Conservation (phyloP, 2,888 invertebrate genomes). For the Rhingia campestris region DNA sequence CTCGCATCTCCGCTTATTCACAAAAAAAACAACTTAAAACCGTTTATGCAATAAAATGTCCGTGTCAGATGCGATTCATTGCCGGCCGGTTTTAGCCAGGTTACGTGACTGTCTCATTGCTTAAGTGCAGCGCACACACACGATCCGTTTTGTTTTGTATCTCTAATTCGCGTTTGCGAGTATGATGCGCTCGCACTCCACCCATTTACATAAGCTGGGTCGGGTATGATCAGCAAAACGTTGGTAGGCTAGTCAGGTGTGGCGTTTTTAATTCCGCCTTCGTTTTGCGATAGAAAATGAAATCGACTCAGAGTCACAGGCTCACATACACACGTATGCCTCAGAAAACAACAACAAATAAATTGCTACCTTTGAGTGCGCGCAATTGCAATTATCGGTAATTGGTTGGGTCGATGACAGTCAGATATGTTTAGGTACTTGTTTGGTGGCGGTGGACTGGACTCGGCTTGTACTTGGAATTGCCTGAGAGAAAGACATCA, state of each 20-base stretch:
- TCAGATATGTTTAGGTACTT: constrained; percentile 5
- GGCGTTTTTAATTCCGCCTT: constrained; percentile 49
- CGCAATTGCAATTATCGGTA: constrained; percentile 13
- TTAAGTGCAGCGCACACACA: background rate
- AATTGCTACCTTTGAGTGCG: constrained; percentile 1
- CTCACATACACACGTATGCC: too few species aligned
- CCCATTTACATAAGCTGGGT: constrained; percentile 40
- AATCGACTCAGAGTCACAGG: background rate
- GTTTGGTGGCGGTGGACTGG: background rate
- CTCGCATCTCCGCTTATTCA: constrained; percentile 9
- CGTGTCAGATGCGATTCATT: background rate
- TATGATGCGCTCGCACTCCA: constrained; percentile 45
- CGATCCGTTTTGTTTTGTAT: background rate
- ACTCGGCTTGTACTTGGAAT: background rate
- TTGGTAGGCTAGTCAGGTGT: constrained; percentile 55
- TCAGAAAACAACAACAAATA: background rate
- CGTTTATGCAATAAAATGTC: constrained; percentile 39
- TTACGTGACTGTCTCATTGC: constrained; percentile 35
- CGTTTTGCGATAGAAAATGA: constrained; percentile 38
- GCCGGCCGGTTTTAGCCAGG: constrained; percentile 12
- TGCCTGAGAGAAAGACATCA: background rate
- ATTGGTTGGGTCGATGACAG: constrained; percentile 26
- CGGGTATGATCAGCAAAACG: background rate
- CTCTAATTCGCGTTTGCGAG: background rate
- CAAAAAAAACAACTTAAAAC: constrained; percentile 29